These are phyloP conservation scores for Tragulus kanchil DNA, from an alignment of 2,113 vertebrate genomes.

Conservation along the genomic window DNA sequence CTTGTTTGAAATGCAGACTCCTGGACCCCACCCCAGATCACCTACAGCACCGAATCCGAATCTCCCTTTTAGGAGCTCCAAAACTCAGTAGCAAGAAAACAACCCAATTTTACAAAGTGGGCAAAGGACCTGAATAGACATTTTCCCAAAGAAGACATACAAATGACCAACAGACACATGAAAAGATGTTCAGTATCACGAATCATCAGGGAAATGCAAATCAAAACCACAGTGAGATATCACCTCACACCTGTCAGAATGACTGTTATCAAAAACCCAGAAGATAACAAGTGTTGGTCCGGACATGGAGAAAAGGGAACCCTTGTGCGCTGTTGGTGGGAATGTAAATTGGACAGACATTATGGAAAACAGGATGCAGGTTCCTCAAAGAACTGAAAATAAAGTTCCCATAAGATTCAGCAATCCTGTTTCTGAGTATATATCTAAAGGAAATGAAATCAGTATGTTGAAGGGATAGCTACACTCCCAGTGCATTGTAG, in stretches of 20 bases:
- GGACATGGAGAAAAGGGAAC: background rate
- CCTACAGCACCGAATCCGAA: background rate
- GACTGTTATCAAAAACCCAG: background rate
- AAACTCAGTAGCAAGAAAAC: background rate
- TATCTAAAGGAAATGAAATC: background rate
- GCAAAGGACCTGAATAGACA: background rate
- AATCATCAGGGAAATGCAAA: constrained; percentile 51
- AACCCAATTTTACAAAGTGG: background rate
- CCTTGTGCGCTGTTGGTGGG: background rate
- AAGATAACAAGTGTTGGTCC: constrained; percentile 2
- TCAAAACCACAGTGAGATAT: constrained; percentile 26
- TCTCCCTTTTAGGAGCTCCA: background rate
- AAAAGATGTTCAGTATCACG: constrained; percentile 8
- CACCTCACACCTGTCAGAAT: background rate
- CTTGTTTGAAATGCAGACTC: background rate
- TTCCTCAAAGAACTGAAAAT: constrained; percentile 15
- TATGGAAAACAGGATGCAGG: background rate
- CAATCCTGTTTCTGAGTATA: background rate
- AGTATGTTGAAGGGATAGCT: background rate
- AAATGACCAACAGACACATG: constrained; percentile 5
- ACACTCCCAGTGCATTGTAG: background rate
- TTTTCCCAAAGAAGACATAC: constrained; percentile 36
- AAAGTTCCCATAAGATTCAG: background rate
- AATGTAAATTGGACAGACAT: constrained; percentile 38
- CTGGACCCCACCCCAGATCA: background rate